These are phyloP conservation scores for Plodia interpunctella DNA, from an alignment of 1,140 invertebrate species.

Conservation along the genomic window DNA sequence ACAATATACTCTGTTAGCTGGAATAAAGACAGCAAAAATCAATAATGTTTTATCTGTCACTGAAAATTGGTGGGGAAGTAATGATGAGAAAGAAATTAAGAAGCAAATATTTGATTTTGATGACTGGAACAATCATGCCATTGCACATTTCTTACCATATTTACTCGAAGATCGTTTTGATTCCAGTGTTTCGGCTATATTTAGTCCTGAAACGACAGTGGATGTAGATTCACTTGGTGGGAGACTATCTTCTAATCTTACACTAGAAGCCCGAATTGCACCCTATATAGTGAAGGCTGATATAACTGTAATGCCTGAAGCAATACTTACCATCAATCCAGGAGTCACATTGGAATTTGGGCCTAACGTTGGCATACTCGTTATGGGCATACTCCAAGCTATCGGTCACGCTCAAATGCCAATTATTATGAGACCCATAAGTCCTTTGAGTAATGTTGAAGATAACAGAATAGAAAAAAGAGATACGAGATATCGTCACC, in stretches of 20 bases:
- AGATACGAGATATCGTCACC: slow-evolving; percentile 48
- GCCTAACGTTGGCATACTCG: slow-evolving; percentile 97
- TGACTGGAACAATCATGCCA: slow-evolving; percentile 99
- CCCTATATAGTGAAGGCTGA: slow-evolving; percentile 94
- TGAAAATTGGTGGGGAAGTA: slow-evolving; percentile 98
- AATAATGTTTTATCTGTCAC: slow-evolving; percentile 91
- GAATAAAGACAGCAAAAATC: slow-evolving; percentile 91
- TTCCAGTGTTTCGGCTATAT: slow-evolving; percentile 85
- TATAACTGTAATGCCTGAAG: slow-evolving; percentile 97
- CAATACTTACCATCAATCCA: slow-evolving; percentile 90
- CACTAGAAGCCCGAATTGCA: slow-evolving; percentile 80
- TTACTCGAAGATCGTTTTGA: slow-evolving; percentile 86
- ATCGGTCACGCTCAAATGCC: slow-evolving; percentile 87
- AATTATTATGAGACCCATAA: slow-evolving; percentile 89
- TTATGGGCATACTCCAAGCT: slow-evolving; percentile 94
- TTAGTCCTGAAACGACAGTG: slow-evolving; percentile 72
- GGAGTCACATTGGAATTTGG: slow-evolving; percentile 96
- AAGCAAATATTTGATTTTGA: slow-evolving; percentile 98
- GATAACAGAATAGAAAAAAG: slow-evolving; percentile 62
- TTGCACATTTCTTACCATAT: slow-evolving; percentile 93
- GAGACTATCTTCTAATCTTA: slow-evolving; percentile 85
- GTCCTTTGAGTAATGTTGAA: slow-evolving; percentile 55
- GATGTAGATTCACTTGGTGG: slow-evolving; percentile 89
- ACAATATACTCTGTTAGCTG: slow-evolving; percentile 95
- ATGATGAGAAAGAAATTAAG: slow-evolving; percentile 83